Evolutionary conservation across 2,797 vertebrate genomes (phyloP), one percentile per base, ranked within the genome.

Genomic region (Tauraco hartlaubi): DNA sequence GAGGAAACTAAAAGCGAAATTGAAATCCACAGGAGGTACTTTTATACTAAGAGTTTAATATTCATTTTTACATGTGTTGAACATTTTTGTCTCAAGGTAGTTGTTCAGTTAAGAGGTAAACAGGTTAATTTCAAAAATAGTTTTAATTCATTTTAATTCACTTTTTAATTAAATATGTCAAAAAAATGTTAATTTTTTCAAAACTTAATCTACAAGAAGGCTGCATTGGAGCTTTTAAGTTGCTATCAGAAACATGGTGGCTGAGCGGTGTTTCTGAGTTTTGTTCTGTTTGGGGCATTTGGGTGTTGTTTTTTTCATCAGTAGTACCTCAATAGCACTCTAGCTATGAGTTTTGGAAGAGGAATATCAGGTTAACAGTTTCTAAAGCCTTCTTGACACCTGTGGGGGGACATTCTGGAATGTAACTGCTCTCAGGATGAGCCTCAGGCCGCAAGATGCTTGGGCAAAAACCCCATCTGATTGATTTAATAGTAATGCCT

Each of bases 1-100:
- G 76, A 90, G 94, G 41, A 63, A 15, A 76, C 69, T 96, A 79
- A 96, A 94, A 75, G 56, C 55, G 92, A 95, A 95, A 97, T 93
- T 94, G 85, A 94, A 96, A 91, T 94, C 91, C 85, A 84, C 73
- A 72, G 91, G 91, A 94, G 91, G 73, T 75, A 62, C 92, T 94
- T 92, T 95, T 88, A 39, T 67, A 41, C 31, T 13, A 54, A 72
- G 73, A 82, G 33, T 76, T 94, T 91, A 91, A 76, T 91, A 91
- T 39, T 96, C 0, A 84, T 78, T 94, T 94, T 88, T 78, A 66
- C 0, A 0, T 68, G n/a, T 55, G 51, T 86, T 94, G 63, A 75
- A 64, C 48, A 35, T 46, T 82, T 86, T 86, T 84, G 48, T 95
- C 87, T 88, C 91, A 88, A 82, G 69, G 31, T 88, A 76, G 25